Conservation (phyloP, 1,140 invertebrate genomes). For the Tribolium castaneum region DNA sequence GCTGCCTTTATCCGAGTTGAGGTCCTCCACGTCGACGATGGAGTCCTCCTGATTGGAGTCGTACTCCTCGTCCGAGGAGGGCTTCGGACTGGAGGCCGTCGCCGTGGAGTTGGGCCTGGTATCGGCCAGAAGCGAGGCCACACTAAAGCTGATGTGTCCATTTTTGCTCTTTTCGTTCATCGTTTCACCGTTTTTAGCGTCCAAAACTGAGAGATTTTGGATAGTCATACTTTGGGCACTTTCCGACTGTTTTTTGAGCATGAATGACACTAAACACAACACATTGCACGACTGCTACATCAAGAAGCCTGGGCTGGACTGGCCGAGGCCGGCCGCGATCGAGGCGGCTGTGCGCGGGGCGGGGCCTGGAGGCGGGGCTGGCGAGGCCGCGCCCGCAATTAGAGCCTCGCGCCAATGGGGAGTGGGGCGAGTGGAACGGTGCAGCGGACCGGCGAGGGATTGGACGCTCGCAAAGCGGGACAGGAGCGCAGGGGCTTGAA, state of each 20-base stretch:
- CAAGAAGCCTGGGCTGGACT: conserved; percentile 52
- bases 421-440: conserved; percentile 48
- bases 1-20: conserved; percentile 66
- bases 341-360: conserved; percentile 40
- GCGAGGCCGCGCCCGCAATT: conserved; percentile 32
- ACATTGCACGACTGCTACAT: conserved; percentile 46
- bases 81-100: conserved; percentile 62
- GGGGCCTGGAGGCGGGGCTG: conserved; percentile 4
- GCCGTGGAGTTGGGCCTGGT: conserved; percentile 63
- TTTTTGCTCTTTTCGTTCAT: conserved; percentile 67
- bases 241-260: conserved; percentile 59
- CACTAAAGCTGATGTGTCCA: conserved; percentile 74
- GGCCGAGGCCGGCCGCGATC: conserved; percentile 47
- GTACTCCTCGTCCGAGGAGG: conserved; percentile 72
- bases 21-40: conserved; percentile 76
- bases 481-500: conserved; percentile 19
- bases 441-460: conserved; percentile 42
- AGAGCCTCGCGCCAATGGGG: conserved; percentile 53
- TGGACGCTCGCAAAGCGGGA: conserved; percentile 41
- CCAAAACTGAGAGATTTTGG: conserved; percentile 59
- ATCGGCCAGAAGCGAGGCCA: conserved; percentile 75
- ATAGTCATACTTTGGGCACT: conserved; percentile 63
- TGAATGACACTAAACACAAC: conserved; percentile 40
- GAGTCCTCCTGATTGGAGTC: conserved; percentile 75
- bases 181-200: conserved; percentile 58